These are phyloP conservation scores for Tetragonula carbonaria DNA, from an alignment of 2,888 invertebrate genomes.

Conservation along the genomic window DNA sequence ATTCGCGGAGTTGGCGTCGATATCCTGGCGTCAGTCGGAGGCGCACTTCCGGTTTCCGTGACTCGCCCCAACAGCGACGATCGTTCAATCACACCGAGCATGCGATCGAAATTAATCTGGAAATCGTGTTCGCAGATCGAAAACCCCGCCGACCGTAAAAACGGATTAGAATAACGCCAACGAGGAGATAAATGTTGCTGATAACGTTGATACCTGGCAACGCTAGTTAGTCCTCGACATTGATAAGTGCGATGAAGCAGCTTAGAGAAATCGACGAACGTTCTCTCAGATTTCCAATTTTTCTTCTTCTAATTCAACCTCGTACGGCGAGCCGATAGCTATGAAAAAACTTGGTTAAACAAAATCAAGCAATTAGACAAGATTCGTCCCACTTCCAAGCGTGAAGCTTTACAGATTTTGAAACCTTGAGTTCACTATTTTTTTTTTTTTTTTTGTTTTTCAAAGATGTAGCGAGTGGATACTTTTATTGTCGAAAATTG, in stretches of 20 bases:
- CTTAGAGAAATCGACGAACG: not conserved
- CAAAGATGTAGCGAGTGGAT: no score
- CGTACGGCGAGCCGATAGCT: no score
- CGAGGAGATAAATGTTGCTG: constrained; percentile 51
- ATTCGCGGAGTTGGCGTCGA: constrained; percentile 24
- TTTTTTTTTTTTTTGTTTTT: no score
- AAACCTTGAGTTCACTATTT: no score
- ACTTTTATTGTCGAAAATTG: no score
- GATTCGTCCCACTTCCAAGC: no score
- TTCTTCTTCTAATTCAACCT: no score
- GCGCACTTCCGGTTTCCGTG: constrained; percentile 43
- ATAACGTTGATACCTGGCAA: constrained; percentile 41
- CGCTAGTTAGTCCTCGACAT: not conserved
- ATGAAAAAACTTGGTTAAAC: no score
- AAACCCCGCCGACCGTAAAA: constrained; percentile 34
- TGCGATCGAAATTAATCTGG: constrained; percentile 59
- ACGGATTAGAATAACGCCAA: constrained; percentile 51
- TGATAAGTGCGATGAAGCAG: not conserved
- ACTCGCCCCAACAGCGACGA: constrained; percentile 47
- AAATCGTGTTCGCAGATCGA: constrained; percentile 37
- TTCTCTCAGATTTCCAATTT: not conserved
- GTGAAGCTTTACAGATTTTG: no score
- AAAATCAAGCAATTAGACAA: no score
- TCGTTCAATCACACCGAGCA: constrained; percentile 58
- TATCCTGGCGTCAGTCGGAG: constrained; percentile 32